phyloP scores from a whole-genome alignment of 2,113 vertebrate genomes.

The Catagonus wagneri region DNA sequence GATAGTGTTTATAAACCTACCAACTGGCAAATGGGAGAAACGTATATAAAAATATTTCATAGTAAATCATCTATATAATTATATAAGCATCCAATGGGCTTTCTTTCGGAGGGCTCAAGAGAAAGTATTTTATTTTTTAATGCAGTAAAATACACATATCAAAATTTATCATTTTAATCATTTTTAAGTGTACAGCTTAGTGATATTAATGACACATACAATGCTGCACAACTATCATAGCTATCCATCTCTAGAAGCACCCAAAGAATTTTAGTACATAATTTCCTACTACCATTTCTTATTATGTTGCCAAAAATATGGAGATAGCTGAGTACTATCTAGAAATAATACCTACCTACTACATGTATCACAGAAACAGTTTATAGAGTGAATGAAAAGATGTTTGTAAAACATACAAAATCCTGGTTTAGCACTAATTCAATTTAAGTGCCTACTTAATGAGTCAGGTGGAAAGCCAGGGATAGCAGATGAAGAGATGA shows the following conservation, averaged over 20 bases:
- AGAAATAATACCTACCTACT: conserved; percentile 9
- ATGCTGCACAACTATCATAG: background rate
- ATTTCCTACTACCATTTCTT: conserved; percentile 7
- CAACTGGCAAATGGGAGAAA: background rate
- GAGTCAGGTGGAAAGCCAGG: background rate
- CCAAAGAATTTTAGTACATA: background rate
- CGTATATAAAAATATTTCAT: background rate
- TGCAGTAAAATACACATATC: background rate
- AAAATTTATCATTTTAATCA: background rate
- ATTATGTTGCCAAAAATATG: conserved; percentile 2
- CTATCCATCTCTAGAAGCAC: background rate
- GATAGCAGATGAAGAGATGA: background rate
- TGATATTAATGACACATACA: background rate
- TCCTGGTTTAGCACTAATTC: background rate
- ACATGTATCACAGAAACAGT: background rate
- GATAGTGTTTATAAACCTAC: background rate
- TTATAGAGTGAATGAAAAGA: conserved; percentile 7
- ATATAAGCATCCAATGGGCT: background rate
- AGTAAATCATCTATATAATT: background rate
- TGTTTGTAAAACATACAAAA: conserved; percentile 8
- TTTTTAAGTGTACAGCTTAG: background rate
- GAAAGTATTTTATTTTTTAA: background rate
- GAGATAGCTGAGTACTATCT: background rate
- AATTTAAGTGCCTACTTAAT: conserved; percentile 10
- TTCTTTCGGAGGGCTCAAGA: background rate